Base-by-base conservation (phyloP, 2,113 vertebrate species). In the Sprattus sprattus region DNA sequence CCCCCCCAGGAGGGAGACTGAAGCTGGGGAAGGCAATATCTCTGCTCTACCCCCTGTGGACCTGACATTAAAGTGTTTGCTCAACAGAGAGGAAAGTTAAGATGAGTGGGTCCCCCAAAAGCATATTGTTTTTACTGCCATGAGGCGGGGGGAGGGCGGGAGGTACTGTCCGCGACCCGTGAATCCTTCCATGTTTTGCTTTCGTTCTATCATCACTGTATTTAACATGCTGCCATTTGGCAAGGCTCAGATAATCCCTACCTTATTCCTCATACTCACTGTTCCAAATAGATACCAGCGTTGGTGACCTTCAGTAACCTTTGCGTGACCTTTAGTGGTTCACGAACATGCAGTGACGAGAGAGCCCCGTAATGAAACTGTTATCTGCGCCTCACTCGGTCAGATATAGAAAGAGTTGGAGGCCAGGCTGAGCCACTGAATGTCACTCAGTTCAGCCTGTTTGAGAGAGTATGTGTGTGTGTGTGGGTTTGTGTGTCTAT, bases 241-340 rank as follows among this genome's bases (percentile, higher is more conserved):
- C 52, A 82, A 49, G 20, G 18, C 39, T 64, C 82, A 82, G 82
- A 88, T 86, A 86, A 84, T 86, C 87, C 45, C 57, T 82, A 10
- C 44, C n/a, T 54, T 47, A 87, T 84, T 46, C 71, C 60, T 60
- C 84, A 57, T 82, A 85, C 87, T 89, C 89, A 82, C 28, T 86
- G 86, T 22, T 25, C 78, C 54, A 86, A 83, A 88, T 50, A 28
- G 86, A 92, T 90, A 87, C 50, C 90, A 90, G 83, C 32, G 87
- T 84, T 81, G 64, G 88, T 89, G 92, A 91, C 92, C 91, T 93
- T 92, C 85, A 85, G 78, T 90, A 91, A 93, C 94, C 93, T 94
- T 94, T 93, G 54, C 71, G 39, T 94, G 92, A 93, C 94, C 93
- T 94, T 94, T 93, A 82, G 45, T 49, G 57, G 91, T 90, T 93